These are phyloP conservation scores for Leptinotarsa texana DNA, from an alignment of 1,140 invertebrate genomes.

Conservation along the genomic window DNA sequence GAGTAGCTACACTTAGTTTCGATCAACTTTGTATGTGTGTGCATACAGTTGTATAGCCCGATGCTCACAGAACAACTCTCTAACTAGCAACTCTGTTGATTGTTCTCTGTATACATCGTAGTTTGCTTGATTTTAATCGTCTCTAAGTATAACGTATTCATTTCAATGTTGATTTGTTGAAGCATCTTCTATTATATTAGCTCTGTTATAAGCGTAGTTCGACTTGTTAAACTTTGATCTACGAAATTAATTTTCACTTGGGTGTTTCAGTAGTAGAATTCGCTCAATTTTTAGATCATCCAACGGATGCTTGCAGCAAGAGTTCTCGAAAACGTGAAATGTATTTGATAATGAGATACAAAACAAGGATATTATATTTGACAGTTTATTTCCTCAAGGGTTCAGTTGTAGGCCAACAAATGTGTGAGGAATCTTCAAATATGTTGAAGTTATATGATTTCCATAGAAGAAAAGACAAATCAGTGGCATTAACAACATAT, in stretches of 20 bases:
- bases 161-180: conserved; percentile 17
- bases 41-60: background rate
- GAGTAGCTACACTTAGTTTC: background rate
- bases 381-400: too few species aligned
- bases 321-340: too few species aligned
- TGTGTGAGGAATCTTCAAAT: too few species aligned
- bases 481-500: too few species aligned
- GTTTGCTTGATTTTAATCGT: conserved; percentile 15
- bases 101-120: background rate
- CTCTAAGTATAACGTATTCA: conserved; percentile 15
- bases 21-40: background rate
- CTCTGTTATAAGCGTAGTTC: conserved; percentile 6
- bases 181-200: conserved; percentile 12
- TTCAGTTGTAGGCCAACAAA: too few species aligned
- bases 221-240: conserved; percentile 5
- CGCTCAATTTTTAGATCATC: background rate
- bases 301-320: too few species aligned
- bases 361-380: too few species aligned
- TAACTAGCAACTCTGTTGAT: background rate
- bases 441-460: too few species aligned
- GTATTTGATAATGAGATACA: too few species aligned
- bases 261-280: background rate
- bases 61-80: background rate
- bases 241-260: background rate
- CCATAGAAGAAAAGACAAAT: too few species aligned